A percentile compares a stretch with the other conserved stretches of the same genome.
Evolutionary conservation across 2,797 vertebrate species (phyloP).

Genomic region (Hirundo rustica): DNA sequence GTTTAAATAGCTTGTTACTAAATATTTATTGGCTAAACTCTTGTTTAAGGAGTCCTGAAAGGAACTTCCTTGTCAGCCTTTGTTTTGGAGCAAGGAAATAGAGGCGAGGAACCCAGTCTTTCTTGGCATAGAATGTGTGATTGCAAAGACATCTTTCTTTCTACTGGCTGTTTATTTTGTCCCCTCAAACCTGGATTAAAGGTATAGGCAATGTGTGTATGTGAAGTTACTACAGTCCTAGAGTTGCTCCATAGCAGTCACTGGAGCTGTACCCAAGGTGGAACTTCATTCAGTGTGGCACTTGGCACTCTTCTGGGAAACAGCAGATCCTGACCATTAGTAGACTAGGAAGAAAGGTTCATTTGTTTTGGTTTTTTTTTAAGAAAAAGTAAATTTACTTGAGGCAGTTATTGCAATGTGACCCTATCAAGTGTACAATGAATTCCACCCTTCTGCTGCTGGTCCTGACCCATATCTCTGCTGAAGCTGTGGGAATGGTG

Average conservation of each 20-base stretch:
- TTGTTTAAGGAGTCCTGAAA: not conserved
- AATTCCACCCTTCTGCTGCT: not conserved
- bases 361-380: not conserved
- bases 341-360: not conserved
- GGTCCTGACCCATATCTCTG: slow-evolving; percentile 26
- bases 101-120: not conserved
- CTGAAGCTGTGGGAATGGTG: slow-evolving; percentile 25
- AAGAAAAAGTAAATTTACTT: not conserved
- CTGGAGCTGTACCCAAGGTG: not conserved
- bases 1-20: slow-evolving; percentile 33
- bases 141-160: slow-evolving; percentile 11
- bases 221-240: not conserved
- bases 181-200: not conserved
- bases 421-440: not conserved
- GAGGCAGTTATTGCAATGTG: not conserved
- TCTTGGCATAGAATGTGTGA: not conserved
- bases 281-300: not conserved
- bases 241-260: not conserved
- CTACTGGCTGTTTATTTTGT: slow-evolving; percentile 1
- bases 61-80: slow-evolving; percentile 20
- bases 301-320: slow-evolving; percentile 12
- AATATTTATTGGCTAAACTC: slow-evolving; percentile 2
- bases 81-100: not conserved
- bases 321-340: not conserved
- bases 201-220: not conserved